A percentile compares a stretch with the other conserved stretches of the same genome.
Conservation (phyloP, 1,140 invertebrate genomes). For the Leptestheria dahalacensis region DNA sequence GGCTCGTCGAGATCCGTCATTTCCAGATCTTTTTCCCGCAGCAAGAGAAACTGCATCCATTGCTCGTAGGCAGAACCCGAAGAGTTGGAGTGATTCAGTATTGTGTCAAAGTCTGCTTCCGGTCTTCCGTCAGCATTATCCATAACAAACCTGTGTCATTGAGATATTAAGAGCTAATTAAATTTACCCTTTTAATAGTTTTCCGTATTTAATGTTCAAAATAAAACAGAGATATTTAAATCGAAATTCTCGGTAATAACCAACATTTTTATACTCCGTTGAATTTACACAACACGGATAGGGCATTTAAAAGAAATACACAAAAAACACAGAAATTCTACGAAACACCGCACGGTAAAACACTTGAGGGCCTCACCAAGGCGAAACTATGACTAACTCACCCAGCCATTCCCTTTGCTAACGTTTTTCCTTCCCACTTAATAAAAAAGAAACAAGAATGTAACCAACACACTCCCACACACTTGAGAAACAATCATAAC, state of each 20-base stretch:
- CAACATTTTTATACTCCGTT: too few relatives aligned
- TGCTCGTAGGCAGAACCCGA: background rate
- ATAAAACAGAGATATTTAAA: too few relatives aligned
- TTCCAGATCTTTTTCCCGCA: background rate
- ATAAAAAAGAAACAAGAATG: background rate
- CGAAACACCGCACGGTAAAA: background rate
- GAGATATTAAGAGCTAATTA: too few relatives aligned
- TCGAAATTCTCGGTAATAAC: too few relatives aligned
- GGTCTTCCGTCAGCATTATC: background rate
- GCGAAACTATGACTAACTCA: background rate
- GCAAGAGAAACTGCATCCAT: background rate
- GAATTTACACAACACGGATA: too few relatives aligned
- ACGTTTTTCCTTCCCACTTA: background rate
- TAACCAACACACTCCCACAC: background rate
- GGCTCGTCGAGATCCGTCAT: slow-evolving; percentile 10
- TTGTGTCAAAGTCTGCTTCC: background rate
- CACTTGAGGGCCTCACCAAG: background rate
- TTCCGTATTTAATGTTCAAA: too few relatives aligned
- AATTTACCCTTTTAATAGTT: too few relatives aligned
- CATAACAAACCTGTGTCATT: background rate
- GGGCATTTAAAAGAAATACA: too few relatives aligned
- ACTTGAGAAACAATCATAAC: too few relatives aligned
- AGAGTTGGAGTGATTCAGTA: too few relatives aligned
- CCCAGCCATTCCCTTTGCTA: background rate
- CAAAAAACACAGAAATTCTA: background rate